Conservation (phyloP, 2,797 vertebrate species). For the Coendou prehensilis region DNA sequence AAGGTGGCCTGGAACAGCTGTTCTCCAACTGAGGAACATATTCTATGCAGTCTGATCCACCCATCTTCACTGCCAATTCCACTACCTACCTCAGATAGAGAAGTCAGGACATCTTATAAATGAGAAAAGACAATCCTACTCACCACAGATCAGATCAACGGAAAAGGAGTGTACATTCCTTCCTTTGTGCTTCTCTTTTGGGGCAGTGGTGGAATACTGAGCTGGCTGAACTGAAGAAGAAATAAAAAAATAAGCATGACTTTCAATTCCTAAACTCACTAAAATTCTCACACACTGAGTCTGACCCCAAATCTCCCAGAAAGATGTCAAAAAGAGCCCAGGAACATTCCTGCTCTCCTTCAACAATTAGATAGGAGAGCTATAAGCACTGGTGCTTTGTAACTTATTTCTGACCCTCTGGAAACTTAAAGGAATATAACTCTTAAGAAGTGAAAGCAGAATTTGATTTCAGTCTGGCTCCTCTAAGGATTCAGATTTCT, state of each 20-base stretch:
- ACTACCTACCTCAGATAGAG: background rate
- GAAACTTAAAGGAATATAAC: conserved; percentile 30
- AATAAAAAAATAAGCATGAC: background rate
- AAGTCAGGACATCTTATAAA: background rate
- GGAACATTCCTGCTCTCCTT: background rate
- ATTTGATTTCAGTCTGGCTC: background rate
- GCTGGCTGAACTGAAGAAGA: conserved; percentile 12
- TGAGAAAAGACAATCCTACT: conserved; percentile 34
- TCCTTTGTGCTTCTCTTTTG: conserved; percentile 32
- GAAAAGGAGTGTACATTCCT: background rate
- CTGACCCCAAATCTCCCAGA: background rate
- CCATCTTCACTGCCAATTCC: background rate
- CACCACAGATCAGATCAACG: conserved; percentile 53
- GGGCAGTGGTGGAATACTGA: background rate
- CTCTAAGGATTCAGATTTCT: background rate
- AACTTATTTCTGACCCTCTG: conserved; percentile 15
- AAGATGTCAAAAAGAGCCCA: background rate
- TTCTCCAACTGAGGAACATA: background rate
- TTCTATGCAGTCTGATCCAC: background rate
- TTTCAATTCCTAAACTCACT: conserved; percentile 7
- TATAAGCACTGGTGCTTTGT: background rate
- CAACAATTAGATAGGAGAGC: background rate
- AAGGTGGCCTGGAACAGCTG: background rate
- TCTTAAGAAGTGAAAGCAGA: conserved; percentile 14
- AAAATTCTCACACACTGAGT: background rate